Base-by-base conservation (phyloP, 1,140 invertebrate genomes). In the Zaprionus inermis region DNA sequence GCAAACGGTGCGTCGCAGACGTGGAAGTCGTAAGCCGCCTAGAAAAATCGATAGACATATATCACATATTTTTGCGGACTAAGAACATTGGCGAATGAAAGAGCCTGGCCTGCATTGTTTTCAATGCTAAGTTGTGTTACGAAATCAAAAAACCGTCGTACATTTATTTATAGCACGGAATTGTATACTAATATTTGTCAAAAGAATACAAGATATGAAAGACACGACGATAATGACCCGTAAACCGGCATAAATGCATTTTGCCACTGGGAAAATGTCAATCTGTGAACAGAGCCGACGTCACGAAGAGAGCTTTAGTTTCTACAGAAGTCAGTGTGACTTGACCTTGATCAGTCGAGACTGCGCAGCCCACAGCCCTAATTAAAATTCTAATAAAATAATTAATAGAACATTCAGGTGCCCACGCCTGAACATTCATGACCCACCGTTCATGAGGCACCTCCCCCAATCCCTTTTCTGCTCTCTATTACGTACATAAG, bases 351-450 rank as follows among this genome's bases (percentile, higher is more conserved):
- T 5, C 32, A 36, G 46, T 24, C 30, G 12, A 11, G 12, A 11
- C 16, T 20, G 22, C 20, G 14, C 68, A 28, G 36, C 24, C 36
- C 30, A 38, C 28, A 57, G 44, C 30, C 30, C 18, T 82, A 66
- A 83, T 82, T 82, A 83, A 79, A 83, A 72, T 76, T 46, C 64
- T 49, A 82, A 79, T 82, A 44, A 49, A 52, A 67, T 55, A 49
- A 71, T 32, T 55, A 76, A 75, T 68, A 52, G 59, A 44, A 60
- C 28, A 59, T 58, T 51, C 38, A 52, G 38, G n/a, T 38, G 34
- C 56, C 61, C 32, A 38, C 70, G 55, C 54, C 54, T 51, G 36
- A 52, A 56, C 36, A 36, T 49, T 56, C 22, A 61, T 32, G 56
- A 32, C 51, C 41, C 16, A 49, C 18, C 34, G 20, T 58, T 32